These are phyloP conservation scores for Leptinotarsa texana DNA, from an alignment of 1,140 invertebrate genomes.

Conservation along the genomic window DNA sequence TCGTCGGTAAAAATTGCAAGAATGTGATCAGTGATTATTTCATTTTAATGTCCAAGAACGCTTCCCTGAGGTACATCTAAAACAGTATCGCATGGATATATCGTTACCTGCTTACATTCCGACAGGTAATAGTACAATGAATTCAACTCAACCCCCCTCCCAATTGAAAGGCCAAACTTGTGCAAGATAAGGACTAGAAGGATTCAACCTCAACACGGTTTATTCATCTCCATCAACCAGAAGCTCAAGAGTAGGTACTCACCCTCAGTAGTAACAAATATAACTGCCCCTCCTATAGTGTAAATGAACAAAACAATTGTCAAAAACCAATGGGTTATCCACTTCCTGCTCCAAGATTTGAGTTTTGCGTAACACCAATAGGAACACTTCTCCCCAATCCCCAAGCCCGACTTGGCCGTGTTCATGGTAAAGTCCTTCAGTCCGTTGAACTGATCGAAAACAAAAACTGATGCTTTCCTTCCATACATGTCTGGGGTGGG, in stretches of 20 bases:
- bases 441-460: slow-evolving; percentile 75
- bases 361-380: slow-evolving; percentile 80
- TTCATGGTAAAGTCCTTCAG: slow-evolving; percentile 75
- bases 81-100: too few species aligned
- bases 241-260: slow-evolving; percentile 43
- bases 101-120: too few species aligned
- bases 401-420: slow-evolving; percentile 74
- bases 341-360: slow-evolving; percentile 74
- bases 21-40: too few species aligned
- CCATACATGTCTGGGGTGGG: slow-evolving; percentile 54
- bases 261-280: slow-evolving; percentile 79
- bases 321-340: slow-evolving; percentile 88
- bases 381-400: slow-evolving; percentile 78
- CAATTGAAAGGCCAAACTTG: too few species aligned
- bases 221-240: not conserved
- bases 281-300: slow-evolving; percentile 74
- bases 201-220: not conserved
- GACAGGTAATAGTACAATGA: too few species aligned
- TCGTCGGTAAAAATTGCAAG: too few species aligned
- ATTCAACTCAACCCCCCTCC: too few species aligned
- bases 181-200: too few species aligned
- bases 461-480: slow-evolving; percentile 71
- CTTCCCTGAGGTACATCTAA: too few species aligned
- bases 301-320: slow-evolving; percentile 76
- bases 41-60: too few species aligned